Base-by-base conservation (phyloP, 1,140 invertebrate species). In the Druon quercuslanigerum region DNA sequence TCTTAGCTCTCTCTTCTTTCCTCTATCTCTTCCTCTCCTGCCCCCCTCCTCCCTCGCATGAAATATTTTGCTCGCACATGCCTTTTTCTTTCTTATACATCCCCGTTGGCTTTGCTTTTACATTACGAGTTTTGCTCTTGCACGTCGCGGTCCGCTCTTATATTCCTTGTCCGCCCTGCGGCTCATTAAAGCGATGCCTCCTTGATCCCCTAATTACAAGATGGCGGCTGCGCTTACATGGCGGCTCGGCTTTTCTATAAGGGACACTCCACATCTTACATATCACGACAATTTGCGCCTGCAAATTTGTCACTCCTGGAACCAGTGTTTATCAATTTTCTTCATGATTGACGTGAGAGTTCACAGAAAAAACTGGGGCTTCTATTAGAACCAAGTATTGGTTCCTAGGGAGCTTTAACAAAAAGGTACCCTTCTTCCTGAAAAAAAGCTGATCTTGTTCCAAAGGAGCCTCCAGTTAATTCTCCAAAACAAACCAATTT, bases 171-270 rank as follows among this genome's bases (percentile, higher is more conserved):
- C 56, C 78, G 76, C 81, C 87, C 85, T 81, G 78, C 84, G 87
- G 88, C 89, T 90, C 87, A 89, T 90, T 89, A 90, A 90, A 88
- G 74, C 87, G 81, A 87, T 87, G 85, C 85, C 85, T 90, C 77
- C 86, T 89, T 90, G 88, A 90, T 89, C 84, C 84, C 82, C 86
- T 90, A 91, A 91, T 91, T 91, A 87, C 88, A 90, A 90, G 87
- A 91, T 90, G 90, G 90, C 87, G 86, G 82, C 56, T 80, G 82
- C 84, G 87, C 77, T 75, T 87, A 84, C 84, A 87, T 88, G 88
- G 85, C 88, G 83, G 56, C 20, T 66, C 46, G 7, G 17, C 54
- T 54, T 60, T 52, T 46, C 70, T 75, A 46, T 25, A 66, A 66
- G 40, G 40, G 25, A 66, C 60, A 40, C 14, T 16, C 40, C 52